phyloP scores from a whole-genome alignment of 1,140 invertebrate species.

The Teleopsis dalmanni region DNA sequence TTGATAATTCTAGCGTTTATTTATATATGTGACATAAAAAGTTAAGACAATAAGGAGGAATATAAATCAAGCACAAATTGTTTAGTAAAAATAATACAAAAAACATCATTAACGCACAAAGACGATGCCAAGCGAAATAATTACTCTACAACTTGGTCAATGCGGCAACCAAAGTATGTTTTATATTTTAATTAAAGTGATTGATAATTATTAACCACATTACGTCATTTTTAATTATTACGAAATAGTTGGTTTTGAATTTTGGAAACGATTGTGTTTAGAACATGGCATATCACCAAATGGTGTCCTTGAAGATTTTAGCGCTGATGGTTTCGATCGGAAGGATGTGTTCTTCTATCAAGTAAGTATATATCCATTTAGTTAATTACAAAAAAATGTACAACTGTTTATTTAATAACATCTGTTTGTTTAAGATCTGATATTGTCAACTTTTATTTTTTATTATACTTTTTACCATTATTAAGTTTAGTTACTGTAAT shows the following conservation, averaged over 20 bases:
- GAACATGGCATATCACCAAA: slow-evolving; percentile 98
- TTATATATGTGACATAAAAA: too few relatives aligned
- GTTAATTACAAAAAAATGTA: not conserved
- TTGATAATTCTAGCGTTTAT: too few relatives aligned
- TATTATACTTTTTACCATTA: too few relatives aligned
- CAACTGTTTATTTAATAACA: not conserved
- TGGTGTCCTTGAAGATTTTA: slow-evolving; percentile 91
- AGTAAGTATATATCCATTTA: too few relatives aligned
- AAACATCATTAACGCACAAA: too few relatives aligned
- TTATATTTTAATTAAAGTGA: not conserved
- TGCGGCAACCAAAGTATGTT: slow-evolving; percentile 96
- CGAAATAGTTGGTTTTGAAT: slow-evolving; percentile 91
- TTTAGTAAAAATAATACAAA: too few relatives aligned
- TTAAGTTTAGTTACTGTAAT: too few relatives aligned
- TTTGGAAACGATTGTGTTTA: slow-evolving; percentile 97
- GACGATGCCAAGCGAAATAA: slow-evolving; percentile 99
- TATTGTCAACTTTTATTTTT: too few relatives aligned
- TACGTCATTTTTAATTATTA: not conserved
- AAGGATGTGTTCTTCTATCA: slow-evolving; percentile 99
- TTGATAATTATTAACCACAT: not conserved
- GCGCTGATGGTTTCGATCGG: slow-evolving; percentile 83
- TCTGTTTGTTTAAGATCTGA: too few relatives aligned
- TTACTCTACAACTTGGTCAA: slow-evolving; percentile 95
- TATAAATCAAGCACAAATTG: too few relatives aligned
- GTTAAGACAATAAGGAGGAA: too few relatives aligned